Evolutionary conservation across 1,140 invertebrate genomes (phyloP), one percentile per base, ranked within the genome.

Genomic region (Procambarus clarkii): DNA sequence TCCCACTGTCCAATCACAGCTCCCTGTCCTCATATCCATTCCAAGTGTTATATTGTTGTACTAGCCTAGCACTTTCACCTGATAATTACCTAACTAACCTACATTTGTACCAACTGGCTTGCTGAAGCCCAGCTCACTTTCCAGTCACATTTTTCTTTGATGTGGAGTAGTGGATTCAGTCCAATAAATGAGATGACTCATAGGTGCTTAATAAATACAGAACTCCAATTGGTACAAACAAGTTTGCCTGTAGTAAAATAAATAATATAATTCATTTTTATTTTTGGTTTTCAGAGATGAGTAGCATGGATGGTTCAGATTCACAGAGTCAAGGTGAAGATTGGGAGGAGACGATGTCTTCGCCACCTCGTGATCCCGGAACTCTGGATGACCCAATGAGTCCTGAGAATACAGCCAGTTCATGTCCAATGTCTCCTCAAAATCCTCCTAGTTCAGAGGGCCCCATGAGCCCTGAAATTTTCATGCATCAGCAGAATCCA

Each of bases 271-370:
- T 18, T 21, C 1, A 64, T 64, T 21, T 64, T 21, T 13, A 64
- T 64, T 18, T 18, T 48, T 69, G 45, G 44, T 24, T 80, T 79
- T n/a, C 89, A 91, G 89, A 69, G 71, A 91, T 91, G 89, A 91
- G 89, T 46, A 91, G 89, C 60, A 91, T 91, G 89, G 89, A 91
- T 50, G 82, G 83, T 5, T 80, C 77, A 45, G 89, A 91, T 71
- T 54, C 74, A 34, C 71, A 64, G 18, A 91, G 82, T 69, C 74
- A 82, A 48, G 46, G 46, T 0, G 76, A 81, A 54, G 87, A 74
- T 7, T 88, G 87, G 87, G 87, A 88, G 13, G 87, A 88, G 18
- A 78, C 87, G 21, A 82, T 76, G 78, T 74, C 78, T 21, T 64
- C 87, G 8, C 58, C 87, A 13, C 44, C 64, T 50, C 64, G 50